These are phyloP conservation scores for Pharmacophagus antenor DNA, from an alignment of 2,888 invertebrate species.

Conservation along the genomic window DNA sequence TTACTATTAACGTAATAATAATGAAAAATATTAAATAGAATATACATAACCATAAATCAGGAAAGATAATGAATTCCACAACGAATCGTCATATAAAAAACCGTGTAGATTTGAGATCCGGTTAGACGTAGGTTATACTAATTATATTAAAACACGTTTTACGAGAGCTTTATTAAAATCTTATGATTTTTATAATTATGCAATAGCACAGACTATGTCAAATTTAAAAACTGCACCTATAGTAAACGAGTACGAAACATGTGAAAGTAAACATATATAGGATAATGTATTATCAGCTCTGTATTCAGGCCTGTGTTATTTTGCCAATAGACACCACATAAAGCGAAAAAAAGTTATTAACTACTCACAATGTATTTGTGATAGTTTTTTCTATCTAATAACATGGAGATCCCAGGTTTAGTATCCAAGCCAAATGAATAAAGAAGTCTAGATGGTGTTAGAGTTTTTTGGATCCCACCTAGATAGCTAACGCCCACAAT, in stretches of 20 bases:
- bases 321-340: too few relatives aligned
- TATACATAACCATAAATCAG: neutral
- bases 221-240: neutral
- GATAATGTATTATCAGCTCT: too few relatives aligned
- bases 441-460: too few relatives aligned
- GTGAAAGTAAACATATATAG: neutral
- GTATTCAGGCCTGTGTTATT: too few relatives aligned
- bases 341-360: too few relatives aligned
- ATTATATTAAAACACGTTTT: conserved; percentile 5
- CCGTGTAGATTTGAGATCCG: neutral
- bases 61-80: neutral
- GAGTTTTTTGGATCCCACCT: too few relatives aligned
- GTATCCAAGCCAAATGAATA: too few relatives aligned
- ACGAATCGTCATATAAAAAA: neutral
- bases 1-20: too few relatives aligned
- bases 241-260: neutral
- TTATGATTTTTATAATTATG: conserved; percentile 1
- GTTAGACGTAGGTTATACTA: conserved; percentile 2
- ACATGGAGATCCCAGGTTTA: too few relatives aligned
- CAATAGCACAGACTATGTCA: conserved; percentile 2
- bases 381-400: too few relatives aligned
- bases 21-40: too few relatives aligned
- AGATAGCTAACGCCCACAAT: neutral
- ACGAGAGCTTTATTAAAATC: neutral
- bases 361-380: too few relatives aligned